These are phyloP conservation scores for Buceros bicornis DNA, from an alignment of 2,797 vertebrate species.

Conservation along the genomic window DNA sequence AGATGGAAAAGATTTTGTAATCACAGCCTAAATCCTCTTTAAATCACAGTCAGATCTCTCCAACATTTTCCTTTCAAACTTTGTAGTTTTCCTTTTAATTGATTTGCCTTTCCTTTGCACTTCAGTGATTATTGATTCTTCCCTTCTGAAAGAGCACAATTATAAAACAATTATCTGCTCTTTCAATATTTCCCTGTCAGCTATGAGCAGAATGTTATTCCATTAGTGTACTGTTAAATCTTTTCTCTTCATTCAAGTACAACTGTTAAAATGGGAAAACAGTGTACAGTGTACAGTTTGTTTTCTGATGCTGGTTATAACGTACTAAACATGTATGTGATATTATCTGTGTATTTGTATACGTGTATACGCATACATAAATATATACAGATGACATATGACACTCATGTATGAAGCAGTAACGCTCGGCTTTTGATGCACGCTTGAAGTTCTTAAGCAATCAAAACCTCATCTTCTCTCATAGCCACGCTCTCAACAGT, in stretches of 20 bases:
- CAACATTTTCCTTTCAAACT: neutral
- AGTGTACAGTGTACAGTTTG: neutral
- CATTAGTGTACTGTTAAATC: neutral
- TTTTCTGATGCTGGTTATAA: neutral
- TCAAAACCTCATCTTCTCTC: neutral
- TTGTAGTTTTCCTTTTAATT: neutral
- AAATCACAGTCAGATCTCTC: neutral
- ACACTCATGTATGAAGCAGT: neutral
- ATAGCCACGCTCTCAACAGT: neutral
- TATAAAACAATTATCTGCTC: neutral
- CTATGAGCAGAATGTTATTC: neutral
- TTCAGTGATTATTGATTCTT: slow-evolving; percentile 28
- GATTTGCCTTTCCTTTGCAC: slow-evolving; percentile 1
- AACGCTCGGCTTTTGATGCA: neutral
- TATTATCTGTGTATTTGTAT: neutral
- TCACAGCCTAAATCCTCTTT: neutral
- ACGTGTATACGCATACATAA: neutral
- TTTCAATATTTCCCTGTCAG: neutral
- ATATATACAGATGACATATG: neutral
- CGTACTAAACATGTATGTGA: neutral
- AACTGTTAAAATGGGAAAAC: neutral
- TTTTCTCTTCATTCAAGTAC: neutral
- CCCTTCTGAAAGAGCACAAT: neutral
- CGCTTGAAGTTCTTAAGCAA: neutral
- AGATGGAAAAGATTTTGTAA: neutral